Evolutionary conservation across 1,140 invertebrate species (phyloP), one percentile per base, ranked within the genome.

Genomic region (Wiebesia pumilae): DNA sequence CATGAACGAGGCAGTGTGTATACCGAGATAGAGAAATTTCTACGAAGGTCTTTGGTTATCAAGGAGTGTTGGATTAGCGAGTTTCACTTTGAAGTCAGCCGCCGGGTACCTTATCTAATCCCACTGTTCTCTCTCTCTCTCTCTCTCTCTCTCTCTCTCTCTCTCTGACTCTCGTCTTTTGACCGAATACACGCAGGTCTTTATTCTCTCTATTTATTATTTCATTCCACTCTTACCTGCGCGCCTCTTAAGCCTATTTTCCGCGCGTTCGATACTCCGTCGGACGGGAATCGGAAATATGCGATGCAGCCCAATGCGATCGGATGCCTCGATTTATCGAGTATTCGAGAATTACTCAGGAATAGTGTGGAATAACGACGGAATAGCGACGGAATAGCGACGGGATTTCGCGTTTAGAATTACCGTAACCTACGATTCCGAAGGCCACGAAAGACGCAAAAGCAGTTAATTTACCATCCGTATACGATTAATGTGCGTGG

Each of bases 101-200:
- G 91, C 90, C 85, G 67, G 54, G 79, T 85, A 86, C 88, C 90
- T 91, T 92, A 92, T 92, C 91, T 92, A 92, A 91, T 92, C 91
- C 88, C 89, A 58, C 24, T 75, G 10, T 67, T 35, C 33, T 69
- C 19, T 27, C 21, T 33, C 85, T 78, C 84, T 88, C 38, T n/a
- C 24, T 43, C 24, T n/a, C 71, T 73, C 69, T 73, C 33, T 40
- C 35, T 73, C 69, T 73, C 69, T 73, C 33, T 89, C 90, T 87
- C 85, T 88, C 85, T 88, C 90, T 88, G 83, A 87, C 86, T 89
- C 84, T 85, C 88, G 83, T 81, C 58, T 33, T 88, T 30, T 83
- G 78, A 80, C 84, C 78, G 78, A 88, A 88, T 88, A 83, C 69
- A 86, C 87, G 81, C 86, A 80, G 65, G 86, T 84, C 77, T 82